A percentile compares a stretch with the other conserved stretches of the same genome.
Conservation (phyloP, 1,140 invertebrate genomes). For the Aporrectodea caliginosa region DNA sequence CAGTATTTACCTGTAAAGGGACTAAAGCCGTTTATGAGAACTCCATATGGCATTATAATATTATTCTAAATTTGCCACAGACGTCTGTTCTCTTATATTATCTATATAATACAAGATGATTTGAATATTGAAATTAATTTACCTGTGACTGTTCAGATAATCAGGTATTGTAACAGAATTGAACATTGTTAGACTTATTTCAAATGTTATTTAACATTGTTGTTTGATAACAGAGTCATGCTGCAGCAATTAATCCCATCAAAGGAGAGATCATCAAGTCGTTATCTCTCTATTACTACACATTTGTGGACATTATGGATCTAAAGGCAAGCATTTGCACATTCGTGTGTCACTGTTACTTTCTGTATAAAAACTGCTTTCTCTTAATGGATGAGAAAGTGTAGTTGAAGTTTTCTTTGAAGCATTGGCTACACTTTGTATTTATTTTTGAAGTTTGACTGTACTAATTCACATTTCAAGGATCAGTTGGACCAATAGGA, state of each 20-base stretch:
- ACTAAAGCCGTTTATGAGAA: not conserved
- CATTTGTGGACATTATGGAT: constrained; percentile 98
- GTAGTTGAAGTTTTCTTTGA: no score
- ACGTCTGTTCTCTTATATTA: not conserved
- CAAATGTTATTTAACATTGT: constrained; percentile 29
- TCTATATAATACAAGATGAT: not conserved
- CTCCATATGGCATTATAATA: not conserved
- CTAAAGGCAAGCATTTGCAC: constrained; percentile 66
- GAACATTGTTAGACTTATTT: not conserved
- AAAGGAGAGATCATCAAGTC: constrained; percentile 91
- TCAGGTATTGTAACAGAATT: not conserved
- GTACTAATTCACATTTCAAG: no score
- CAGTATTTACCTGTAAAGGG: no score
- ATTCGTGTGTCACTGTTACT: not conserved
- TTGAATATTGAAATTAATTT: not conserved
- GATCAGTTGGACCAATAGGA: no score
- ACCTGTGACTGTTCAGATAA: not conserved
- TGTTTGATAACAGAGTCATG: constrained; percentile 49
- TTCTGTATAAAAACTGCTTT: no score
- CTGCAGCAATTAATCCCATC: constrained; percentile 33
- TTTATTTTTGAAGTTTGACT: no score
- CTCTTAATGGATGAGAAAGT: no score
- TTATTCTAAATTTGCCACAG: not conserved
- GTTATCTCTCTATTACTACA: constrained; percentile 95
- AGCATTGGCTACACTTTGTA: no score